Percentiles rank a stretch among this genome's conserved stretches.
Evolutionary conservation across 2,797 vertebrate genomes (phyloP).

Genomic region (Esox lucius): DNA sequence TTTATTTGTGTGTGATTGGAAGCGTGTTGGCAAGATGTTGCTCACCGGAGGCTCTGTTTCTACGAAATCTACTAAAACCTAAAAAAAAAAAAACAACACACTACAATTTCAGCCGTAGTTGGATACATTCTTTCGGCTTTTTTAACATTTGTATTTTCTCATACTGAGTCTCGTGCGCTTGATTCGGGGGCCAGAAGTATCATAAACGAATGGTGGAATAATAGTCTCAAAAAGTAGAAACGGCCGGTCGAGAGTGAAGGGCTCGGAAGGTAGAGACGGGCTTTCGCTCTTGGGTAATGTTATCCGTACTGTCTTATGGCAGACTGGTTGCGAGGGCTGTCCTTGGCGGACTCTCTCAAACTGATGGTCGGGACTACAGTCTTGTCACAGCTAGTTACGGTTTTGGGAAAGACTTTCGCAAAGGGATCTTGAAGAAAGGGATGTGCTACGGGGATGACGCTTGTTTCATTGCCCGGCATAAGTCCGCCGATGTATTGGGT

Average conservation of each 20-base stretch:
- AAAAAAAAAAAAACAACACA: conserved; percentile 19
- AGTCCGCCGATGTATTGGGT: conserved; percentile 84
- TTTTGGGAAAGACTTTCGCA: conserved; percentile 96
- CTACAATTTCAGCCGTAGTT: background rate
- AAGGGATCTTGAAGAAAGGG: conserved; percentile 88
- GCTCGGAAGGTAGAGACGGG: conserved; percentile 15
- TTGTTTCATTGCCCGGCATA: conserved; percentile 85
- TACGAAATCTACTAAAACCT: conserved; percentile 34
- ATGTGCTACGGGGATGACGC: conserved; percentile 89
- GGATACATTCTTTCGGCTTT: background rate
- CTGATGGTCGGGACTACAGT: conserved; percentile 95
- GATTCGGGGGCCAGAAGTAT: background rate
- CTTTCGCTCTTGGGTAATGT: conserved; percentile 75
- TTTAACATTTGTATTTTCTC: background rate
- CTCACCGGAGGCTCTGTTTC: conserved; percentile 49
- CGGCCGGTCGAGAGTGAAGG: background rate
- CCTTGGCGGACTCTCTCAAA: conserved; percentile 94
- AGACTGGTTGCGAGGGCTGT: conserved; percentile 96
- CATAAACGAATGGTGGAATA: background rate
- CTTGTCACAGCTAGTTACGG: conserved; percentile 93
- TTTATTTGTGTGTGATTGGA: conserved; percentile 15
- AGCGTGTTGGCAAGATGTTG: conserved; percentile 63
- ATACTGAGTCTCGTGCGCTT: background rate
- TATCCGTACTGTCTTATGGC: conserved; percentile 93
- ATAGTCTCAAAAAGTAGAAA: background rate